Conservation (phyloP, 2,797 vertebrate species). For the Loris lydekkerianus region DNA sequence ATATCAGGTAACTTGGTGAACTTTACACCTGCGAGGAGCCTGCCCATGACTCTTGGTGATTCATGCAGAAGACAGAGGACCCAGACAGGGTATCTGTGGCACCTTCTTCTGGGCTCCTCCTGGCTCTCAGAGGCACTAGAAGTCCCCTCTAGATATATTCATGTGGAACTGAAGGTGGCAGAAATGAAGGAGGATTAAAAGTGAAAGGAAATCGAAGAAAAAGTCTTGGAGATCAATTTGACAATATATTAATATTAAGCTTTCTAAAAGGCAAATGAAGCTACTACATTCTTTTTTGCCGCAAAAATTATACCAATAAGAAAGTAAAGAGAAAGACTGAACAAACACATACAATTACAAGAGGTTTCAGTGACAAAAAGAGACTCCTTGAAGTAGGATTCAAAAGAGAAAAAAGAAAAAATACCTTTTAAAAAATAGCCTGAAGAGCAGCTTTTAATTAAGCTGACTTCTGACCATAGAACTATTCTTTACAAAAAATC, state of each 20-base stretch:
- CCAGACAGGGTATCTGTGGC: background rate
- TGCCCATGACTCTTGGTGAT: background rate
- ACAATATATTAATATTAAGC: background rate
- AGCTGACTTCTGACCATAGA: background rate
- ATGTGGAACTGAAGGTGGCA: background rate
- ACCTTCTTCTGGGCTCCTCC: background rate
- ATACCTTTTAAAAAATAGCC: background rate
- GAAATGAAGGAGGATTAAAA: background rate
- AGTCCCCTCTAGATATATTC: background rate
- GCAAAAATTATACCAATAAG: background rate
- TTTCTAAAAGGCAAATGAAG: background rate
- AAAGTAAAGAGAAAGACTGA: background rate
- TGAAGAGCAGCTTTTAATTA: background rate
- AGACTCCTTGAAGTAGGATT: background rate
- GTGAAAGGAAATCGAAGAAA: background rate
- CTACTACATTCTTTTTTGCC: background rate
- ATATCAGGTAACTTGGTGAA: background rate
- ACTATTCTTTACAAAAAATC: background rate
- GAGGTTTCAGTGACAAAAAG: background rate
- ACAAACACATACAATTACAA: background rate
- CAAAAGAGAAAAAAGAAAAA: background rate
- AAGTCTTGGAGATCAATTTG: background rate
- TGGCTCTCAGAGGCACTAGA: background rate
- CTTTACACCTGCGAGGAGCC: background rate
- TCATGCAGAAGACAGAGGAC: background rate